A percentile compares a stretch with the other conserved stretches of the same genome.
Evolutionary conservation across 2,113 vertebrate genomes (phyloP).

Genomic region (Eubucco bourcierii): DNA sequence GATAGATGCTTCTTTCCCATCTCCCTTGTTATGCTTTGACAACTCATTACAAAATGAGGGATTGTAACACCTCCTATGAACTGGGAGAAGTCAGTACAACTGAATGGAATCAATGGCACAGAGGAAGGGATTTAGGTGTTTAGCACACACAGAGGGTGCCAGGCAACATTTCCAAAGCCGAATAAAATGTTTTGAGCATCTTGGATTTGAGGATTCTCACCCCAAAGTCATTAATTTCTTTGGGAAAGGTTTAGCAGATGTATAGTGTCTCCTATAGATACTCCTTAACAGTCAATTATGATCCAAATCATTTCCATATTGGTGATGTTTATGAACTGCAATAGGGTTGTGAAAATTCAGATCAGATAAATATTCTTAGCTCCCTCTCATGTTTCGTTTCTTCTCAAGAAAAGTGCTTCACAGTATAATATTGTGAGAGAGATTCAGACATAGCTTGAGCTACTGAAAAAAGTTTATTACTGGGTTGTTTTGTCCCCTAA

Average conservation of each 20-base stretch:
- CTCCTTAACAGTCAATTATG: neutral
- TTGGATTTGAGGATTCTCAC: neutral
- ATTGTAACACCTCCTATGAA: neutral
- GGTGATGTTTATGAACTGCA: neutral
- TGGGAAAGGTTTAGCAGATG: neutral
- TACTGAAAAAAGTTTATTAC: neutral
- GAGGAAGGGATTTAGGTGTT: neutral
- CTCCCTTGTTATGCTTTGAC: neutral
- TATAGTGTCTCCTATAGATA: neutral
- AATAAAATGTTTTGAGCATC: neutral
- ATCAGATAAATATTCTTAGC: neutral
- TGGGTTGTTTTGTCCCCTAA: neutral
- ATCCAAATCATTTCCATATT: neutral
- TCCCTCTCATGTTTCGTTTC: neutral
- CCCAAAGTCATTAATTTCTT: neutral
- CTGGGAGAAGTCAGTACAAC: neutral
- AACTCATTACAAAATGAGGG: neutral
- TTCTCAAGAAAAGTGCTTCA: neutral
- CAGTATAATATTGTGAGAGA: neutral
- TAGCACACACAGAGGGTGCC: neutral
- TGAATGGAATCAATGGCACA: neutral
- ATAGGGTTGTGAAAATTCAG: neutral
- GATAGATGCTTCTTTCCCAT: neutral
- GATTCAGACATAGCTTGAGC: neutral
- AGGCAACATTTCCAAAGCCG: neutral